phyloP scores from a whole-genome alignment of 2,113 vertebrate species.

The Hippocampus mohnikei region DNA sequence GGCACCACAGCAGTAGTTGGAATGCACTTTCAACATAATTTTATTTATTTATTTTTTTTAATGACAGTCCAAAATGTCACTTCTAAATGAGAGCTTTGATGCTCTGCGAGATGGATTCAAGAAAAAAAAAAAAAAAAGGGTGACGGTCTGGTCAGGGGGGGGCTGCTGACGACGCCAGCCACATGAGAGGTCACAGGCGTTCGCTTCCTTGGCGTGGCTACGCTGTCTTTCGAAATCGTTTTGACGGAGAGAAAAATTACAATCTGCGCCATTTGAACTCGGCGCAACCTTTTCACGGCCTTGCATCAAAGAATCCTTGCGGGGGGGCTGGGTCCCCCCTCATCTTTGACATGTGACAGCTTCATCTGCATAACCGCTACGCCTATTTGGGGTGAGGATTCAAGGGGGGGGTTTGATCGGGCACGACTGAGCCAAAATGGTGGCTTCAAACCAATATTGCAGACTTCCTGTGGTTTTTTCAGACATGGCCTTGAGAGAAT shows the following conservation, averaged over 20 bases:
- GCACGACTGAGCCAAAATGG: too few relatives aligned
- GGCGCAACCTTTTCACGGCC: not conserved
- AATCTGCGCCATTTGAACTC: not conserved
- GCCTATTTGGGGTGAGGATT: not conserved
- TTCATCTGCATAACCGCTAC: not conserved
- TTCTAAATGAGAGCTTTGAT: not conserved
- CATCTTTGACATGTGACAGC: not conserved
- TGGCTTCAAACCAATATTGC: too few relatives aligned
- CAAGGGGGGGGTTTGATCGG: too few relatives aligned
- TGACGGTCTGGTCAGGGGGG: not conserved
- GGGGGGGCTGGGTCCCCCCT: too few relatives aligned
- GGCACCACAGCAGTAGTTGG: too few relatives aligned
- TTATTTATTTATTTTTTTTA: not conserved
- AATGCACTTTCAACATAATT: too few relatives aligned
- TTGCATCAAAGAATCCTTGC: not conserved
- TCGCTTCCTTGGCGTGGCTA: not conserved
- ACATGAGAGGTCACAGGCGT: not conserved
- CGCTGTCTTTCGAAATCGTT: not conserved
- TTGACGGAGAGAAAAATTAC: not conserved
- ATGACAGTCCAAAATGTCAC: not conserved
- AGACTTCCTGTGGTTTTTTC: too few relatives aligned
- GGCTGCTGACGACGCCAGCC: not conserved
- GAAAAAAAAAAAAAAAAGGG: not conserved
- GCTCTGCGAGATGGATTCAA: not conserved
- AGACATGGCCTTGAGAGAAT: too few relatives aligned